A percentile compares a stretch with the other conserved stretches of the same genome.
Evolutionary conservation across 2,113 vertebrate genomes (phyloP).

Genomic region (Capricornis sumatraensis): DNA sequence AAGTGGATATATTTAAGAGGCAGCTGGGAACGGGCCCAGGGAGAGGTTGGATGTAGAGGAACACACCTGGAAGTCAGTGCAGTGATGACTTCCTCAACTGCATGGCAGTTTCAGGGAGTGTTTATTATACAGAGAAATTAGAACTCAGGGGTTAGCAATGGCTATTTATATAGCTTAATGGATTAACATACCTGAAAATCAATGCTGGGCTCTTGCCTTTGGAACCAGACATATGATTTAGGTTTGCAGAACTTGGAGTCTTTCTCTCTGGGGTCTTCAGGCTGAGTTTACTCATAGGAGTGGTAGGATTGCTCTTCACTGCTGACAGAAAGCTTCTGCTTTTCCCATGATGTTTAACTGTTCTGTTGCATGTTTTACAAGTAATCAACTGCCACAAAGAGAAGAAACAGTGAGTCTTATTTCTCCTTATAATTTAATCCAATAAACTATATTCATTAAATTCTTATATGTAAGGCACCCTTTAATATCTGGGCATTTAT

Average conservation of each 20-base stretch:
- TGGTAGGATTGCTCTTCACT: slow-evolving; percentile 64
- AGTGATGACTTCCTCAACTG: not conserved
- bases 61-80: not conserved
- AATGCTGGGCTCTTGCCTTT: slow-evolving; percentile 73
- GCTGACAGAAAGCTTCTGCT: slow-evolving; percentile 82
- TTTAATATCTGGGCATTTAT: not conserved
- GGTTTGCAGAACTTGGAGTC: slow-evolving; percentile 64
- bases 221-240: slow-evolving; percentile 62
- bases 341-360: slow-evolving; percentile 83
- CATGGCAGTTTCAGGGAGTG: not conserved
- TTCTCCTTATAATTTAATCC: slow-evolving; percentile 15
- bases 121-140: not conserved
- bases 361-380: slow-evolving; percentile 89
- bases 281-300: slow-evolving; percentile 69
- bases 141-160: not conserved
- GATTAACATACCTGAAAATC: slow-evolving; percentile 77
- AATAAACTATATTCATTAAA: slow-evolving; percentile 2
- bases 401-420: slow-evolving; percentile 5
- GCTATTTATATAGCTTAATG: not conserved
- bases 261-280: slow-evolving; percentile 72
- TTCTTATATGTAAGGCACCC: not conserved
- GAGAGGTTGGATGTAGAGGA: not conserved
- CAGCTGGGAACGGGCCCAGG: not conserved
- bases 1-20: not conserved
- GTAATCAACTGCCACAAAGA: slow-evolving; percentile 86